Base-by-base conservation (phyloP, 2,113 vertebrate species). In the Oxygymnocypris stewartii region DNA sequence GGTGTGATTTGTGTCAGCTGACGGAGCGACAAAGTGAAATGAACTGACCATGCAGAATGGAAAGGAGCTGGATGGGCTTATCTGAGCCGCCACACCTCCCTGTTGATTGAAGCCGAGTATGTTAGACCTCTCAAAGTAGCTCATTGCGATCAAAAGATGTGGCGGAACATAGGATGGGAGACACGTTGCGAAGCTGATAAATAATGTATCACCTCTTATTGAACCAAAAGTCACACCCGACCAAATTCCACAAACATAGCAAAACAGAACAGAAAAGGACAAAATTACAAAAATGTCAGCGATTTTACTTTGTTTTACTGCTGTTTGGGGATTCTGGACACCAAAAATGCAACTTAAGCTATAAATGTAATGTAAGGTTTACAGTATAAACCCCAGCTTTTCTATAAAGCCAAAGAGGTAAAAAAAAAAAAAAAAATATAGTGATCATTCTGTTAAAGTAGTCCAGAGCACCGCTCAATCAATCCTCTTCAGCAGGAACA, bases 1-100 rank as follows among this genome's bases (percentile, higher is more conserved):
- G 86, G 86, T 85, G 82, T 82, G 86, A 87, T 87, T 88, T 86
- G 87, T 82, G 85, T 87, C 42, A 65, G 81, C 73, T 83, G 79
- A 82, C 49, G 49, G 42, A 37, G 28, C 40, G n/a, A 18, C 67
- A 69, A 40, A 82, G 82, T 74, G 84, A 85, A 78, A 85, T n/a
- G 4, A 51, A 63, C 37, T 28, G 37, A 84, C 86, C 67, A 61
- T 74, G 81, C 59, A 28, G 77, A 85, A 87, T 67, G 35, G n/a
- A 61, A 37, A 59, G 69, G 44, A 87, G 65, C n/a, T 7, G 6
- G 40, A 65, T 25, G 44, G 76, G 85, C 71, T 89, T 89, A 89
- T 90, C 88, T 28, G 87, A 23, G 63, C 85, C 11, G 85, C 54
- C 87, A 83, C 73, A 87, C 79, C 73, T 84, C 69, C 40, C 25